Conservation (phyloP, 35 echinoderm and acorn worm species). For the Amphiura filiformis region DNA sequence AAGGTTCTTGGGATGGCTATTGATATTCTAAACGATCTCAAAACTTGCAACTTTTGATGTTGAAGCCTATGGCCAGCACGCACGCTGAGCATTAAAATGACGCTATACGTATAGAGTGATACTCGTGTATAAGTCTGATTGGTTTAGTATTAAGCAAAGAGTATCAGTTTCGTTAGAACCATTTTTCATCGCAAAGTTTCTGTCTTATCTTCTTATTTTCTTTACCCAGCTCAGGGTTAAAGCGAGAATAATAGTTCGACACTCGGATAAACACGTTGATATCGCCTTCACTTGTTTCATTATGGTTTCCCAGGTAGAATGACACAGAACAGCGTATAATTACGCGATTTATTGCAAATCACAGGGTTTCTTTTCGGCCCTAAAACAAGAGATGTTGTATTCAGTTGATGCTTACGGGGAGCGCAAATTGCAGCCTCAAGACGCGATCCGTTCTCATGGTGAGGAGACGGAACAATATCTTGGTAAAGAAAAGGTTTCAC, state of each 20-base stretch:
- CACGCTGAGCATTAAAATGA: no score
- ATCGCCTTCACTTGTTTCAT: background rate
- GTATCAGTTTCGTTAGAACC: background rate
- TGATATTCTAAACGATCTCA: no score
- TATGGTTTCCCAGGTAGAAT: background rate
- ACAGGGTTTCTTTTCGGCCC: background rate
- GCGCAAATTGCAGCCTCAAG: background rate
- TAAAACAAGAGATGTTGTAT: background rate
- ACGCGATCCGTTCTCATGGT: background rate
- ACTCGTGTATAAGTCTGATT: no score
- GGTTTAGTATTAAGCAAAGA: no score
- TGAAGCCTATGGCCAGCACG: no score
- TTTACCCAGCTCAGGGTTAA: background rate
- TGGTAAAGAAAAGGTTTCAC: background rate
- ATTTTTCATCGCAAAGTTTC: background rate
- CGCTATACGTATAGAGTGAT: no score
- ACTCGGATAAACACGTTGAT: background rate
- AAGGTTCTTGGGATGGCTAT: no score
- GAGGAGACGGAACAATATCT: background rate
- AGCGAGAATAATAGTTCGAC: conserved; percentile 1
- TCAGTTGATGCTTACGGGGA: background rate
- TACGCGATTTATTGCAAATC: conserved; percentile 14
- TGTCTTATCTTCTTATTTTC: background rate
- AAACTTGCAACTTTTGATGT: no score
- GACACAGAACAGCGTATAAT: background rate